Conservation (phyloP, 2,113 vertebrate species). For the Hemiprocne comata region DNA sequence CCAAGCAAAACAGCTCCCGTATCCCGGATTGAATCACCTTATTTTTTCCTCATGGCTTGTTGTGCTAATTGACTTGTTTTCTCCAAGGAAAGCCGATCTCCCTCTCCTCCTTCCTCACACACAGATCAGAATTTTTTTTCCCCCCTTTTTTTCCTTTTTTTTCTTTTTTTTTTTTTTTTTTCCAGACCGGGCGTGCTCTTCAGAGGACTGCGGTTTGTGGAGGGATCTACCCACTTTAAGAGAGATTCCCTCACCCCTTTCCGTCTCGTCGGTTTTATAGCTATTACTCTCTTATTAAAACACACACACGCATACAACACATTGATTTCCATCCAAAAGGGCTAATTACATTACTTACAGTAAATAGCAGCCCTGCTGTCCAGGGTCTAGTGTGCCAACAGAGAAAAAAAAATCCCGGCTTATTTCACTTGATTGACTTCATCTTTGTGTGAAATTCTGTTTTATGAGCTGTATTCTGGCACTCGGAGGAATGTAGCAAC, state of each 20-base stretch:
- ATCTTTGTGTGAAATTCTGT: constrained; percentile 77
- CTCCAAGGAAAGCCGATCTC: constrained; percentile 1
- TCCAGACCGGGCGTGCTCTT: not conserved
- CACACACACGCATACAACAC: constrained; percentile 45
- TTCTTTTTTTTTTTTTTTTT: not conserved
- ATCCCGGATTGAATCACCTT: not conserved
- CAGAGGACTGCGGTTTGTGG: not conserved
- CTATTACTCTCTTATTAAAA: constrained; percentile 53
- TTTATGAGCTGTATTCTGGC: constrained; percentile 78
- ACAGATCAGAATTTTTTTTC: not conserved
- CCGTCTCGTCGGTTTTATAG: constrained; percentile 14
- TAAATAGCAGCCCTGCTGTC: constrained; percentile 80
- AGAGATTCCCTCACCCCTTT: constrained; percentile 35
- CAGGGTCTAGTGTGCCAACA: constrained; percentile 69
- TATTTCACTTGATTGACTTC: constrained; percentile 80
- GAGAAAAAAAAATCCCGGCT: constrained; percentile 54
- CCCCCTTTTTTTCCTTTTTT: not conserved
- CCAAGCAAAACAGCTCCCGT: not conserved
- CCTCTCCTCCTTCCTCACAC: not conserved
- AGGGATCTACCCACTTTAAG: constrained; percentile 19
- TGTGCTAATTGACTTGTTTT: constrained; percentile 43
- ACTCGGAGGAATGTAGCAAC: constrained; percentile 63
- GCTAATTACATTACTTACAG: constrained; percentile 83
- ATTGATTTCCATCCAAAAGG: constrained; percentile 75
- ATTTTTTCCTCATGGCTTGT: constrained; percentile 9